phyloP scores from a whole-genome alignment of 2,113 vertebrate genomes.

The Vombatus ursinus region DNA sequence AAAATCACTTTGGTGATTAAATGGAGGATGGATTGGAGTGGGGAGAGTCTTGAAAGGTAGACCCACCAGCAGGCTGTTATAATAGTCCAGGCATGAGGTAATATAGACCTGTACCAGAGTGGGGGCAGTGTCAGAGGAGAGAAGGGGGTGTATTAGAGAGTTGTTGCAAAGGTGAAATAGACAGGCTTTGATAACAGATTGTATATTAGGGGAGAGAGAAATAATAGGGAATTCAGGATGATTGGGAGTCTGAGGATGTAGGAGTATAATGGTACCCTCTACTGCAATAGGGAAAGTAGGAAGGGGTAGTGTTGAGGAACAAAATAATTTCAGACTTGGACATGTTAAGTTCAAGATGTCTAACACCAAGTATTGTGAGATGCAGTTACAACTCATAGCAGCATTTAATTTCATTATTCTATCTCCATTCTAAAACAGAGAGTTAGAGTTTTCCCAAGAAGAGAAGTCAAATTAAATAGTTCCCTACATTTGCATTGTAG shows the following conservation, averaged over 20 bases:
- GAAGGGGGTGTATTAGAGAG: background rate
- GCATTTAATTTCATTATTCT: background rate
- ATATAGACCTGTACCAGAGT: background rate
- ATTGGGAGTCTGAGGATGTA: background rate
- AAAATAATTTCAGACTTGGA: background rate
- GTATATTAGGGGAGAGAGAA: background rate
- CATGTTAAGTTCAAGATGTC: background rate
- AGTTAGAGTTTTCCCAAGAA: slow-evolving; percentile 47
- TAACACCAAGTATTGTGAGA: background rate
- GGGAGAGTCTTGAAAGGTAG: background rate
- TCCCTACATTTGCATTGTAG: slow-evolving; percentile 27
- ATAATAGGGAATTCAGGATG: background rate
- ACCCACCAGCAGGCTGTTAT: background rate
- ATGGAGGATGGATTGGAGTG: background rate
- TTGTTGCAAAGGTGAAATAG: background rate
- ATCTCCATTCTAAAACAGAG: slow-evolving; percentile 28
- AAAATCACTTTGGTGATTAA: background rate
- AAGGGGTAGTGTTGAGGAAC: background rate
- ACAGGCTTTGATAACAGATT: background rate
- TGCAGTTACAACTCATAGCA: background rate
- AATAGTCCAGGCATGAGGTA: background rate
- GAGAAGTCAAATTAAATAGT: slow-evolving; percentile 61
- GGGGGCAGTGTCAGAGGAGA: background rate
- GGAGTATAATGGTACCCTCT: background rate
- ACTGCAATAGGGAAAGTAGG: background rate